Base-by-base conservation (phyloP, 2,797 vertebrate genomes). In the Sebastes minor region DNA sequence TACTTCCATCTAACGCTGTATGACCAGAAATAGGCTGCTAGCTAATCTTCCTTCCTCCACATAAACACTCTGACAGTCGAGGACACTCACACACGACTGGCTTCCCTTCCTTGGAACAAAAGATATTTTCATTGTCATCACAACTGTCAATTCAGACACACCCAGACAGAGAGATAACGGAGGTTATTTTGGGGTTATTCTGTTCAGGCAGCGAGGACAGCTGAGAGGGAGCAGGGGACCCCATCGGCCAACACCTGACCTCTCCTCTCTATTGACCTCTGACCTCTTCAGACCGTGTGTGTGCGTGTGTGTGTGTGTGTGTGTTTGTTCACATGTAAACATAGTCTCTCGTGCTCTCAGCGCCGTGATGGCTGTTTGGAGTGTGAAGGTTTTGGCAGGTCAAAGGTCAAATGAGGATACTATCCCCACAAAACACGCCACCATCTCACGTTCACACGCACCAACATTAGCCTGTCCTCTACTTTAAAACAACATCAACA, bases 21-120 rank as follows among this genome's bases (percentile, higher is more conserved):
- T 67, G 14, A 46, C 68, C 85, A 86, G 30, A 91, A 91, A 90
- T 90, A 90, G 79, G 49, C 64, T 2, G 12, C 32, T 16, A 1
- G 25, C 73, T 90, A 80, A 92, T 91, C 90, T 93, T 90, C 87
- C 90, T 94, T 94, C 91, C 92, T 85, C 65, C 57, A 38, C 69
- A 46, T 84, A 92, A 92, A 89, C 78, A 90, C 38, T 60, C 4
- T 1, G 60, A 57, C 77, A 76, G 33, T 55, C 25, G 2, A 77
- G 38, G 52, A 66, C 32, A 62, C 71, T 62, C 55, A 65, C 68
- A 71, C 63, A 33, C 57, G 42, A 71, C 77, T 2, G 32, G 35
- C 76, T 68, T 86, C 74, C 75, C 62, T 78, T 91, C 61, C 76
- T 68, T 46, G 56, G 66, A 86, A 89, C 81, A 80, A 71, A 46